Evolutionary conservation across 1,140 invertebrate species (phyloP), one percentile per base, ranked within the genome.

Genomic region (Dendrolimus kikuchii): DNA sequence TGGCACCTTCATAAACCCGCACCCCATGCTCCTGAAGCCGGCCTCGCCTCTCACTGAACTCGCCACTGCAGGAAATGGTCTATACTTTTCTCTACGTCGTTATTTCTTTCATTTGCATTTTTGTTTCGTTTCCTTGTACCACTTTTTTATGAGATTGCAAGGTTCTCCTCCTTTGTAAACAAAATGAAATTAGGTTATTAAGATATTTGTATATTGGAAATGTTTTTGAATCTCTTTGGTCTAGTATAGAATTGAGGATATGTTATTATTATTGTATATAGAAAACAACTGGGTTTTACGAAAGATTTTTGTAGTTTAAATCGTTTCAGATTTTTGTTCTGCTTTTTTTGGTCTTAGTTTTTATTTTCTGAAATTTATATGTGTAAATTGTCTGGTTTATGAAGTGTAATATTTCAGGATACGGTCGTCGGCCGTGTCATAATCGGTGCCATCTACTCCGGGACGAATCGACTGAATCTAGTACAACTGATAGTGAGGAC

Each of bases 401-500:
- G 46, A 36, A 46, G 37, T 55, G 5, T 56, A 38, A 38, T 41
- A 60, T 81, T 80, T 49, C 83, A 86, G 83, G 83, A 58, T 70
- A 78, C 54, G 64, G 77, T 55, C 74, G 74, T 39, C 72, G 71
- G 38, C 71, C 71, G 5, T 73, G 70, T 57, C 63, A 74, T 53
- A 65, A 77, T 55, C 71, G 68, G 53, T 82, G 68, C 60, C 68
- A 74, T 52, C 59, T 79, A 2, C 51, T 81, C 38, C 71, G 71
- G 55, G 76, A 85, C 50, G 77, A 81, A 54, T 78, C 79, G 4
- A 81, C 77, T n/a, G 79, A 86, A 51, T 88, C 85, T 55, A 87
- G 84, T 61, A 81, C 87, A 5, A 81, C 84, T n/a, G 81, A 87
- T 7, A 87, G 81, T 55, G 74, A 84, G 40, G 77, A 81, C 37